Evolutionary conservation across 2,888 invertebrate species (phyloP).

Genomic region (Eristalis arbustorum): DNA sequence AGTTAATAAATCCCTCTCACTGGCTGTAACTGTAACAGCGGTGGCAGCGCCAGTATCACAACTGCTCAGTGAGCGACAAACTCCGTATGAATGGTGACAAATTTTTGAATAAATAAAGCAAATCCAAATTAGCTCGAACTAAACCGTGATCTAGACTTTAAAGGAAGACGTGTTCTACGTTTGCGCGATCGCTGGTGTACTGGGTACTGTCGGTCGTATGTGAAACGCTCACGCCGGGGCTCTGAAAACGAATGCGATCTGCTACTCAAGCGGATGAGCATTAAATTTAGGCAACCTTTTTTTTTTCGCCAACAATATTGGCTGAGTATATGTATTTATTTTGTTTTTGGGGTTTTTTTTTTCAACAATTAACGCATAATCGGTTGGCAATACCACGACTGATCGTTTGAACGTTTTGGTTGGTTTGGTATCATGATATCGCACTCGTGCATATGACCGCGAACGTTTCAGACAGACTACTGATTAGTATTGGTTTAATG

Average conservation of each 20-base stretch:
- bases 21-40: neutral
- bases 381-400: constrained; percentile 37
- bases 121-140: constrained; percentile 25
- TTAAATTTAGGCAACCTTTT: constrained; percentile 42
- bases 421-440: neutral
- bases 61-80: constrained; percentile 24
- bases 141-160: constrained; percentile 7
- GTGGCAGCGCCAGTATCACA: neutral
- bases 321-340: constrained; percentile 26
- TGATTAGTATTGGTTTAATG: neutral
- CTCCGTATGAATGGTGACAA: constrained; percentile 12
- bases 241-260: constrained; percentile 63
- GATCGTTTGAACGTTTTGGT: constrained; percentile 29
- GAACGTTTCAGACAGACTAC: neutral
- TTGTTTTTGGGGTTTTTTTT: constrained; percentile 43
- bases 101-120: neutral
- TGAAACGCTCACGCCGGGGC: constrained; percentile 55
- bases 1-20: neutral
- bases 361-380: constrained; percentile 54
- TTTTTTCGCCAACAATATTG: constrained; percentile 42
- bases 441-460: neutral
- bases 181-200: constrained; percentile 9
- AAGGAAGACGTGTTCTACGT: neutral
- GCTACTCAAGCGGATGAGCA: constrained; percentile 59
- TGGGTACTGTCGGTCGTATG: constrained; percentile 22